Percentiles rank a stretch among this genome's conserved stretches.
Evolutionary conservation across 2,113 vertebrate species (phyloP).

Genomic region (Vulpes ferrilata): DNA sequence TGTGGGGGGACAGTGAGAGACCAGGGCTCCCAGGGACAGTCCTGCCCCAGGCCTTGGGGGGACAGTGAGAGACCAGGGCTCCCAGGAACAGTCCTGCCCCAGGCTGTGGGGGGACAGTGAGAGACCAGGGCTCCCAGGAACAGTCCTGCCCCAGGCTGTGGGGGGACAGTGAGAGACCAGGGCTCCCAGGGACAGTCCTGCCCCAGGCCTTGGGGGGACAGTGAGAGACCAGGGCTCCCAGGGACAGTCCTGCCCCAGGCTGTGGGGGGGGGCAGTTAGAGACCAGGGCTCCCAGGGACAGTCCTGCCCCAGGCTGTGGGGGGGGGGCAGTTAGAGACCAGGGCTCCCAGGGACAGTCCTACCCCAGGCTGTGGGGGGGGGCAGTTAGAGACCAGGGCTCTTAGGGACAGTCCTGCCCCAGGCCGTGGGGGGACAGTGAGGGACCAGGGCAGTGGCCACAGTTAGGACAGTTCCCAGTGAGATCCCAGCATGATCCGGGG

Average conservation of each 20-base stretch:
- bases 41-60: too few relatives aligned
- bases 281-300: too few relatives aligned
- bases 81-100: background rate
- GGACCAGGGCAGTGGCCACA: too few relatives aligned
- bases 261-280: background rate
- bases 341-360: background rate
- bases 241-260: background rate
- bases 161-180: background rate
- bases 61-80: background rate
- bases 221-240: background rate
- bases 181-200: background rate
- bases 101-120: background rate
- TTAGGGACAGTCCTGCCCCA: background rate
- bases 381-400: background rate
- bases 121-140: background rate
- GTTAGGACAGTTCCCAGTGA: accelerated
- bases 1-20: background rate
- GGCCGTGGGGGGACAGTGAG: background rate
- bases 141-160: background rate
- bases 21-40: background rate
- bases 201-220: accelerated
- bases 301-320: background rate
- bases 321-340: background rate
- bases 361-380: too few relatives aligned
- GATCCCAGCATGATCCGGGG: background rate